phyloP scores from a whole-genome alignment of 2,888 invertebrate species.

The Agrochola litura region DNA sequence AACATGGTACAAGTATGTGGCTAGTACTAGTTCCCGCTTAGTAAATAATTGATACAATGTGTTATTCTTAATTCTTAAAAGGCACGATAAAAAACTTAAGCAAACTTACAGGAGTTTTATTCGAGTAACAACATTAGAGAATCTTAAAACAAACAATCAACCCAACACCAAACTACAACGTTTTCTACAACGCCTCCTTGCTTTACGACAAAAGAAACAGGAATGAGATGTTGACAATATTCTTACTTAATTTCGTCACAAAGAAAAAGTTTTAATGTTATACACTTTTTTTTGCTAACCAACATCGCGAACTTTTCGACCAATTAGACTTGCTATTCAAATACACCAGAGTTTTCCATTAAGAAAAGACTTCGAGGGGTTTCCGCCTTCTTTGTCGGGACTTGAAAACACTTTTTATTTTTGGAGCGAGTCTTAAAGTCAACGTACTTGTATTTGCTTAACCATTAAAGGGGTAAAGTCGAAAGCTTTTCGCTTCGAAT shows the following conservation, averaged over 20 bases:
- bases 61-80: background rate
- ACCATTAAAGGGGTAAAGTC: slow-evolving; percentile 80
- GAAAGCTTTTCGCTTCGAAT: slow-evolving; percentile 77
- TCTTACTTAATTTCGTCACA: slow-evolving; percentile 62
- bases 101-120: background rate
- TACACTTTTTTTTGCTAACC: slow-evolving; percentile 63
- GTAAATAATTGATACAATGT: too few relatives aligned
- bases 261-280: slow-evolving; percentile 68
- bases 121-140: background rate
- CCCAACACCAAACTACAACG: background rate
- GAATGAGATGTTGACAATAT: slow-evolving; percentile 54
- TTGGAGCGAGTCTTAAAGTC: slow-evolving; percentile 71
- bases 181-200: slow-evolving; percentile 31
- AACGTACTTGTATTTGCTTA: slow-evolving; percentile 78
- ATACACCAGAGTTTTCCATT: slow-evolving; percentile 73
- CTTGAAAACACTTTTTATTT: slow-evolving; percentile 68
- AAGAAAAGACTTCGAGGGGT: slow-evolving; percentile 61
- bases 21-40: too few relatives aligned
- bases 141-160: slow-evolving; percentile 8
- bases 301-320: slow-evolving; percentile 66
- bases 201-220: slow-evolving; percentile 50
- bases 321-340: slow-evolving; percentile 75
- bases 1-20: too few relatives aligned
- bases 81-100: background rate
- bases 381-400: slow-evolving; percentile 64